Conservation (phyloP, 2,113 vertebrate species). For the Rafetus swinhoei region DNA sequence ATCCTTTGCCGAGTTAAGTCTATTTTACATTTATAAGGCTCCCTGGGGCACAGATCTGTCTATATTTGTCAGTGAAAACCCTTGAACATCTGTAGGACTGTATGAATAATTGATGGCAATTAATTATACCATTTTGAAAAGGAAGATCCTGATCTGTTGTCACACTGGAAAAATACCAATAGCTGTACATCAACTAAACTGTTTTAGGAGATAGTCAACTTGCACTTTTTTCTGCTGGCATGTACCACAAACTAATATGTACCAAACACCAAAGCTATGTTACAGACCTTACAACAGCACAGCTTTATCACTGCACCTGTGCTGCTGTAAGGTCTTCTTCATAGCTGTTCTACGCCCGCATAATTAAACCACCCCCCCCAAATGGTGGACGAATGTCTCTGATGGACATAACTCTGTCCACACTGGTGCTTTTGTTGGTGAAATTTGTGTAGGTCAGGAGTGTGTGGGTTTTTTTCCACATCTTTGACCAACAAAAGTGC, state of each 20-base stretch:
- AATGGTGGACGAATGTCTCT: too few species aligned
- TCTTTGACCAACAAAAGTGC: too few species aligned
- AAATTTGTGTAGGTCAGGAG: too few species aligned
- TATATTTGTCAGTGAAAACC: constrained; percentile 20
- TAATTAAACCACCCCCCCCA: too few species aligned
- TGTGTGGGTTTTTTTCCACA: too few species aligned
- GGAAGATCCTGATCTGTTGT: constrained; percentile 24
- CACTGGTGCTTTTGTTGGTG: too few species aligned
- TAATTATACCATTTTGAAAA: constrained; percentile 45
- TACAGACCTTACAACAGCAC: too few species aligned
- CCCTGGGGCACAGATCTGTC: neutral
- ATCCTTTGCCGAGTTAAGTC: neutral
- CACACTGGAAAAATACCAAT: constrained; percentile 34
- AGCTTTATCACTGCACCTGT: too few species aligned
- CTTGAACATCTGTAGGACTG: constrained; percentile 8
- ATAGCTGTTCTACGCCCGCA: too few species aligned
- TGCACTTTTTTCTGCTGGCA: neutral
- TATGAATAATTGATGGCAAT: constrained; percentile 50
- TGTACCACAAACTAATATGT: neutral
- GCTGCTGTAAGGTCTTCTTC: too few species aligned
- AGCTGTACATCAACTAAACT: neutral
- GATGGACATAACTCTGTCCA: too few species aligned
- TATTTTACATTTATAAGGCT: neutral
- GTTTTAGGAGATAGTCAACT: neutral
- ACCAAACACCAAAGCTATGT: neutral